Base-by-base conservation (phyloP, 2,113 vertebrate species). In the Mugil cephalus region DNA sequence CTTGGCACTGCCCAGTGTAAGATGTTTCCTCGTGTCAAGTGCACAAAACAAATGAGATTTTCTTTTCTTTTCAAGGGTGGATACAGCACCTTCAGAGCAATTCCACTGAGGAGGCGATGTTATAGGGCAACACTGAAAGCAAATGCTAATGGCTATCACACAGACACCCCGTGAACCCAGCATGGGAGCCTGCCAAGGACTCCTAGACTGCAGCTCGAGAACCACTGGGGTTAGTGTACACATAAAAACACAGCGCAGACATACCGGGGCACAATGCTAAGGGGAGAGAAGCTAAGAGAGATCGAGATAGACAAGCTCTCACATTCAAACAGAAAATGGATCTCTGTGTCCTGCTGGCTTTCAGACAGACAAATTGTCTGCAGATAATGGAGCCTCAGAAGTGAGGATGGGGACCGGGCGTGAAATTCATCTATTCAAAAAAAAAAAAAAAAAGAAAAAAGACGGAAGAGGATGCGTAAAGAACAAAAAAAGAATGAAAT, bases 281-380 rank as follows among this genome's bases (percentile, higher is more conserved):
- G 47, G 74, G 42, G 13, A 53, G 39, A 34, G 19, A 71, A 73
- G 38, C 61, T 12, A 4, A 34, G 59, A 71, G 63, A 66, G 43
- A 79, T 63, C 8, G 62, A 63, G 59, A 69, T 43, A 45, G 43
- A 62, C 17, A 3, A 75, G 62, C 50, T 39, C 66, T 47, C 65
- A 40, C 65, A 62, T 65, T 55, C 69, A 70, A 66, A 71, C 63
- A 72, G 84, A 85, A 79, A 83, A 83, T 66, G 70, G 66, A 88
- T 81, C 72, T 56, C 35, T 40, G 66, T 19, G 74, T 80, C 77
- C 64, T 79, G 58, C 67, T 62, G 65, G 83, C 72, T 71, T 80
- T 85, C 80, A 85, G 79, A 77, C 77, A 78, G 76, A 90, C 68
- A 89, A 86, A 87, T 79, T 65, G 75, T 82, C 72, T 67, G 74